Evolutionary conservation across 2,797 vertebrate genomes (phyloP), one percentile per base, ranked within the genome.

Genomic region (Myioborus miniatus): DNA sequence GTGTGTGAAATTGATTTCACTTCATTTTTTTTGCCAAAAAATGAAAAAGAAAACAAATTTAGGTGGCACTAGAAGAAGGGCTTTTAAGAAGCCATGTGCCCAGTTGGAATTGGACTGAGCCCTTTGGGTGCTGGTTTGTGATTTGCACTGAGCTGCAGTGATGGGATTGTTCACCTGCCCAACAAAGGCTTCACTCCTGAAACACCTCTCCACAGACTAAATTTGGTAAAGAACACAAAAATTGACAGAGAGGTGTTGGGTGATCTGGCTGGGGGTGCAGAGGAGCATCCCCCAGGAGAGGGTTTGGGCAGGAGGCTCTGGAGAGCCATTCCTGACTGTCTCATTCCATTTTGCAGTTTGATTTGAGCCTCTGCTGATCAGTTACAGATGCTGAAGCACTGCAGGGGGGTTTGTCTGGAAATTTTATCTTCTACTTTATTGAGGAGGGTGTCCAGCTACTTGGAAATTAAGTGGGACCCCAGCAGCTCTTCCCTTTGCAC

Each of bases 111-210:
- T 53, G 52, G 19, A 13, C 13, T 19, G 1, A 70, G 30, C 26
- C 18, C 30, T 8, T 36, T 21, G 24, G 29, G 4, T 18, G 23
- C 1, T 55, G 63, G 9, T 43, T 69, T 70, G 1, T 7, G 20
- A 8, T 39, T 41, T 44, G 39, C 6, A 0, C 26, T 43, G 7
- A 37, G 15, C 53, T 30, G 60, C 1, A 0, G 1, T 4, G 11
- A 6, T 23, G 11, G 41, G 36, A 18, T 3, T 23, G 21, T 12
- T 49, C 11, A 3, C 6, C 30, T 27, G 36, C 52, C 27, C 29
- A 5, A 4, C 19, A 2, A 23, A 19, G 36, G 50, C 75, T 83
- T 59, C 1, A 5, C 23, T 83, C 55, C 67, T 65, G 21, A 14
- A 77, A 12, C 21, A 2, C 11, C 72, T 78, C 44, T 32, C 26